phyloP scores from a whole-genome alignment of 2,113 vertebrate genomes.

The Psittacus erithacus region DNA sequence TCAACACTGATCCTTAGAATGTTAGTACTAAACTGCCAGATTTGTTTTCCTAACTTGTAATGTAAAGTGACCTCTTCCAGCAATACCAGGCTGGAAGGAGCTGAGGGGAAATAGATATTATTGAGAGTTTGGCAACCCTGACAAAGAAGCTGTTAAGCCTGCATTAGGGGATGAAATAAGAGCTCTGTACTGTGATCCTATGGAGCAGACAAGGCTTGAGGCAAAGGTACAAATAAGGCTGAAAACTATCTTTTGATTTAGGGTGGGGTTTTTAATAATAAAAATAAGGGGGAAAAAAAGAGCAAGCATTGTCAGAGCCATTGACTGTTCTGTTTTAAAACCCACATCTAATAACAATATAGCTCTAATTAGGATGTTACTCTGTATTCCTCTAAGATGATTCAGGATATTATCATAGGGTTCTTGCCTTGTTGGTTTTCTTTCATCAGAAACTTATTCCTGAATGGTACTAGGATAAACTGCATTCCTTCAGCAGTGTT shows the following conservation, averaged over 20 bases:
- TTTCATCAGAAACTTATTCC: not conserved
- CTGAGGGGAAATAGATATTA: not conserved
- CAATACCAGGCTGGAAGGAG: not conserved
- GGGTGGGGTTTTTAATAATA: not conserved
- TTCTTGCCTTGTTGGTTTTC: not conserved
- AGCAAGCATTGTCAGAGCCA: not conserved
- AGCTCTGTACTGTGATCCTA: not conserved
- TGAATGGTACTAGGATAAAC: not conserved
- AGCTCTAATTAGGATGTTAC: accelerated
- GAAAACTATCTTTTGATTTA: not conserved
- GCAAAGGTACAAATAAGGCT: not conserved
- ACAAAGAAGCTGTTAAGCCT: not conserved
- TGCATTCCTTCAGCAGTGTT: not conserved
- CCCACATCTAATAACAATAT: not conserved
- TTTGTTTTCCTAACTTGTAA: not conserved
- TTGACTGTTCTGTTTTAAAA: not conserved
- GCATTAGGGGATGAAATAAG: not conserved
- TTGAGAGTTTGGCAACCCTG: not conserved
- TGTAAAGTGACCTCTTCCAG: not conserved
- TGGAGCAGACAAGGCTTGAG: not conserved
- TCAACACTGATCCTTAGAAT: not conserved
- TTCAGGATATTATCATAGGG: not conserved
- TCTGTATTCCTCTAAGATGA: not conserved
- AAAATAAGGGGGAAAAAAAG: not conserved
- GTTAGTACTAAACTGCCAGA: too few relatives aligned